phyloP scores from a whole-genome alignment of 2,113 vertebrate species.

The Neolamprologus sp. region DNA sequence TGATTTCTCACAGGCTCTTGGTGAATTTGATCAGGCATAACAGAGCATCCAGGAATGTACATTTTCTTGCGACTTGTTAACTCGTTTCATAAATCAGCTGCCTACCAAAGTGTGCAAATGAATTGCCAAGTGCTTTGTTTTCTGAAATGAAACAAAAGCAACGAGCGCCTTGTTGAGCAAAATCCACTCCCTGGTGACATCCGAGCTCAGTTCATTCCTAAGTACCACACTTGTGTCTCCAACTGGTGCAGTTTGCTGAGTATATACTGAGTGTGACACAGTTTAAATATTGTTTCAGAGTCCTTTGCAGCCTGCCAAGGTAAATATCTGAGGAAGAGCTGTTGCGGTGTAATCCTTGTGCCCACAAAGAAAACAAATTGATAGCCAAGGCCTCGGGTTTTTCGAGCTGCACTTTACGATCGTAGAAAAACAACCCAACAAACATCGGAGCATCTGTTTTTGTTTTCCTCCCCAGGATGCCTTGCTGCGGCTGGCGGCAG shows the following conservation, averaged over 20 bases:
- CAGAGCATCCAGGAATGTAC: not conserved
- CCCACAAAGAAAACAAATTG: constrained; percentile 4
- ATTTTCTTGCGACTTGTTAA: not conserved
- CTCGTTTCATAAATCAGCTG: not conserved
- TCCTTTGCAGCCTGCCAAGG: constrained; percentile 7
- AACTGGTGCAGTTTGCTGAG: not conserved
- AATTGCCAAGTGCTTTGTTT: constrained; percentile 16
- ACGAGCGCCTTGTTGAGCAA: not conserved
- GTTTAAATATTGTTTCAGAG: constrained; percentile 27
- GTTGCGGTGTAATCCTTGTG: constrained; percentile 11
- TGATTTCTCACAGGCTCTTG: not conserved
- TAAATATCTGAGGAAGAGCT: constrained; percentile 8
- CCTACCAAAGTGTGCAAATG: not conserved
- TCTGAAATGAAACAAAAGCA: constrained; percentile 11
- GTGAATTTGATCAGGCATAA: not conserved
- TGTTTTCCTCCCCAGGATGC: constrained; percentile 75
- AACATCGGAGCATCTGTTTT: constrained; percentile 35
- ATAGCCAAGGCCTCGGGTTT: constrained; percentile 9
- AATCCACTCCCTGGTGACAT: not conserved
- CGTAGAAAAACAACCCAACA: constrained; percentile 19
- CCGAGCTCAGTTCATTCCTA: not conserved
- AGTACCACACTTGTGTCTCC: not conserved
- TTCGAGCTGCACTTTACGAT: not conserved
- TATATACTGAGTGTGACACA: not conserved
- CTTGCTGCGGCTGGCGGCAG: constrained; percentile 78